Conservation (phyloP, 30 jellyfish, hydroid and myxozoan species). For the Morbakka virulenta region DNA sequence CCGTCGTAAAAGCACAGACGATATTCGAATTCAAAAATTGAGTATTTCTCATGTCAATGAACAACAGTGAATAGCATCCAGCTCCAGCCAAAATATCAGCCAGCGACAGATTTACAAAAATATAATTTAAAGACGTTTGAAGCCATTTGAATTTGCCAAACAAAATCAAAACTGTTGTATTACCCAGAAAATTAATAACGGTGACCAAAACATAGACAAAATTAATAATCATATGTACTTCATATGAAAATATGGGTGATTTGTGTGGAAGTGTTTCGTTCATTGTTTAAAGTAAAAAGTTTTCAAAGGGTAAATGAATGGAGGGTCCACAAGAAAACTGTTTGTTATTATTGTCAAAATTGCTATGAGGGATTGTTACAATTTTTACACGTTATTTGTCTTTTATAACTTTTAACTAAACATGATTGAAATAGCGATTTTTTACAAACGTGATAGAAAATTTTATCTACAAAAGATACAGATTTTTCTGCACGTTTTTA, state of each 20-base stretch:
- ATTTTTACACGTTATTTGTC: too few relatives aligned
- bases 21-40: constrained; percentile 14
- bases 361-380: too few relatives aligned
- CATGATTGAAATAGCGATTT: too few relatives aligned
- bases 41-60: constrained; percentile 53
- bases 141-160: constrained; percentile 18
- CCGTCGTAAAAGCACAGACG: constrained; percentile 50
- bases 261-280: too few relatives aligned
- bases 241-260: constrained; percentile 36
- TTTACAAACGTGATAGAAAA: too few relatives aligned
- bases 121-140: constrained; percentile 45
- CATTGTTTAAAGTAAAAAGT: too few relatives aligned
- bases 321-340: too few relatives aligned
- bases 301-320: too few relatives aligned
- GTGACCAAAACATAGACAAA: constrained; percentile 15
- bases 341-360: too few relatives aligned
- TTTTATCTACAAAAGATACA: too few relatives aligned
- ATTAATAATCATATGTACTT: background rate
- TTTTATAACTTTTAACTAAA: too few relatives aligned
- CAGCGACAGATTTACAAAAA: constrained; percentile 40
- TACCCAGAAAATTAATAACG: constrained; percentile 12
- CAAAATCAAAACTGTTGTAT: constrained; percentile 15
- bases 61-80: constrained; percentile 34
- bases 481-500: too few relatives aligned
- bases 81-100: constrained; percentile 62